phyloP scores from a whole-genome alignment of 2,113 vertebrate species.

The Cacatua alba region DNA sequence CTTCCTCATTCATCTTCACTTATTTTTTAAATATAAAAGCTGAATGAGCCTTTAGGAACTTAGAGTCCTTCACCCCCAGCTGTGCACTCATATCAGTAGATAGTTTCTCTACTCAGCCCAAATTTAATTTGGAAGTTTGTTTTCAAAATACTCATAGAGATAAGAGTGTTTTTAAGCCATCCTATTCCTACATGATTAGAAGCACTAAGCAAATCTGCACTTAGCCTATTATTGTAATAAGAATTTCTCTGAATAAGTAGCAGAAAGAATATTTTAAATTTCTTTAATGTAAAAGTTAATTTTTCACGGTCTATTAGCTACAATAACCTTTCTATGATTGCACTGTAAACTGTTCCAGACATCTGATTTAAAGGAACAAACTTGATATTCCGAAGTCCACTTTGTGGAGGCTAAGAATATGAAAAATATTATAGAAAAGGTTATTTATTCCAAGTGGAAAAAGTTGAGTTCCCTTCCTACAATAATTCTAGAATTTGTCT shows the following conservation, averaged over 20 bases:
- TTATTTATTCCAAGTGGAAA: background rate
- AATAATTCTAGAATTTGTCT: constrained; percentile 4
- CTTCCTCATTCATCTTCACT: constrained; percentile 40
- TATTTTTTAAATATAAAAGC: constrained; percentile 45
- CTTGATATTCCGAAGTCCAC: constrained; percentile 3
- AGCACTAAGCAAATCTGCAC: constrained; percentile 13
- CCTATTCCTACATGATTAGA: background rate
- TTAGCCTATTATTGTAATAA: background rate
- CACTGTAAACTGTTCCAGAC: constrained; percentile 59
- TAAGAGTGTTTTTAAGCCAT: background rate
- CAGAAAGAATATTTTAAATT: background rate
- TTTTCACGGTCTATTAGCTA: constrained; percentile 42
- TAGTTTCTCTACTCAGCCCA: too few relatives aligned
- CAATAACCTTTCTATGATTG: constrained; percentile 53
- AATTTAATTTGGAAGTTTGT: too few relatives aligned
- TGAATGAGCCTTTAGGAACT: constrained; percentile 33
- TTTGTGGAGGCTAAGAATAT: constrained; percentile 2
- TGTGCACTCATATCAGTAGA: too few relatives aligned
- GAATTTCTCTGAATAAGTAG: background rate
- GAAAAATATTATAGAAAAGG: constrained; percentile 46
- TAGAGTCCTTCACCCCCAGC: background rate
- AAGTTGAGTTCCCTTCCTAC: background rate
- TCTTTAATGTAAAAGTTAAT: background rate
- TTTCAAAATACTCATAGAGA: background rate
- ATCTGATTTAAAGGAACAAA: constrained; percentile 42